Evolutionary conservation across 2,797 vertebrate species (phyloP).

Genomic region (Sebastes diploproa): DNA sequence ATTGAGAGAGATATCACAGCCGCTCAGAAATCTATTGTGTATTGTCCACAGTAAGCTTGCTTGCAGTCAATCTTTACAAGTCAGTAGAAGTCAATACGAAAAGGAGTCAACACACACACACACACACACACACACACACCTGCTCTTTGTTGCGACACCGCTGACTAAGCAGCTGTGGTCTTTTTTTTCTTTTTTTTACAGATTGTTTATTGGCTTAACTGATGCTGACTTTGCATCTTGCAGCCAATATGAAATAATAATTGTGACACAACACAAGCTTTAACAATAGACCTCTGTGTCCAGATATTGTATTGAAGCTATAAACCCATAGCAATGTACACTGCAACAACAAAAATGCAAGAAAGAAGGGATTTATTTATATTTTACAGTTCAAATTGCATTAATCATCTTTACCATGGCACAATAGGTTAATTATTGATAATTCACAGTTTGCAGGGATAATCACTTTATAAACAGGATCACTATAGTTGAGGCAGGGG

Average conservation of each 20-base stretch:
- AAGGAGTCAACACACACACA: slow-evolving; percentile 17
- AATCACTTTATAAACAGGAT: background rate
- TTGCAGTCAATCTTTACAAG: slow-evolving; percentile 42
- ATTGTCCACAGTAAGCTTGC: slow-evolving; percentile 21
- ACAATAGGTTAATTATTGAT: background rate
- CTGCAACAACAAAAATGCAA: background rate
- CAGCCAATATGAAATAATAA: slow-evolving; percentile 41
- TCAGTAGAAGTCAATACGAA: slow-evolving; percentile 22
- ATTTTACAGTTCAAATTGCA: background rate
- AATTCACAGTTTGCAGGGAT: background rate
- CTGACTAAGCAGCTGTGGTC: slow-evolving; percentile 40
- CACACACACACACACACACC: background rate
- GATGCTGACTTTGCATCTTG: slow-evolving; percentile 50
- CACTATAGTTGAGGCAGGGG: no score
- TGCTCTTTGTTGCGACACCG: background rate
- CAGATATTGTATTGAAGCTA: background rate
- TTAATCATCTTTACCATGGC: background rate
- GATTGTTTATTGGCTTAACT: slow-evolving; percentile 35
- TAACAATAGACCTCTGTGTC: slow-evolving; percentile 15
- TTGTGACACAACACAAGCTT: slow-evolving; percentile 14
- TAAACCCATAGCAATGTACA: background rate
- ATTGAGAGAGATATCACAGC: slow-evolving; percentile 10
- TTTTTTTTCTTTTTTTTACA: background rate
- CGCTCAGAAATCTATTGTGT: slow-evolving; percentile 14
- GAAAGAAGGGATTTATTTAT: background rate